phyloP scores from a whole-genome alignment of 2,113 vertebrate genomes.

The Phaetusa simplex region DNA sequence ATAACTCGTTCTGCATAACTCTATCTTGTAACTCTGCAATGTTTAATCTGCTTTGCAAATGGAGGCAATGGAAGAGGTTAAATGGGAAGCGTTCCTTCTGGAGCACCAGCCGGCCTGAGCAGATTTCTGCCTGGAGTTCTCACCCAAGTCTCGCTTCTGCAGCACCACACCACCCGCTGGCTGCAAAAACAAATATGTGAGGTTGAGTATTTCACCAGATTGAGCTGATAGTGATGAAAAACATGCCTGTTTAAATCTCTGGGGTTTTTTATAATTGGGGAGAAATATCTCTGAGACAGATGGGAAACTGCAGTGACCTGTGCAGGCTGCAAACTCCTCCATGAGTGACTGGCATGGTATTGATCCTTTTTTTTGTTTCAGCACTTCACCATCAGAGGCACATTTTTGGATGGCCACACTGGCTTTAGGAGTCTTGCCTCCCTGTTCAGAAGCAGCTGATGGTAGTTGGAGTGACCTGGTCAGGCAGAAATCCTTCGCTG shows the following conservation, averaged over 20 bases:
- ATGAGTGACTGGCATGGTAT: not conserved
- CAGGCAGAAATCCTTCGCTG: not conserved
- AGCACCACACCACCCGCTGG: conserved; percentile 61
- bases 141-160: conserved; percentile 52
- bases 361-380: conserved; percentile 25
- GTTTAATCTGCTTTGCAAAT: conserved; percentile 60
- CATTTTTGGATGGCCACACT: not conserved
- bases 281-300: conserved; percentile 28
- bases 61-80: conserved; percentile 54
- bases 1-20: not conserved
- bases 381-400: not conserved
- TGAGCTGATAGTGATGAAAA: conserved; percentile 61
- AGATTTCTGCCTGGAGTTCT: conserved; percentile 69
- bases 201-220: conserved; percentile 63
- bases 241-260: conserved; percentile 66
- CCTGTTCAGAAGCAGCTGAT: not conserved
- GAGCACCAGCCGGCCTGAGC: conserved; percentile 51
- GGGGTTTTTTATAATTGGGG: conserved; percentile 49
- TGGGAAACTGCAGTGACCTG: conserved; percentile 50
- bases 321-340: conserved; percentile 2
- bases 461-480: not conserved
- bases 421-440: not conserved
- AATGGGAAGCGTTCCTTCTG: conserved; percentile 59
- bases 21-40: not conserved
- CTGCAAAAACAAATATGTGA: conserved; percentile 65